Conservation (phyloP, 2,888 invertebrate genomes). For the Clostera curtula region DNA sequence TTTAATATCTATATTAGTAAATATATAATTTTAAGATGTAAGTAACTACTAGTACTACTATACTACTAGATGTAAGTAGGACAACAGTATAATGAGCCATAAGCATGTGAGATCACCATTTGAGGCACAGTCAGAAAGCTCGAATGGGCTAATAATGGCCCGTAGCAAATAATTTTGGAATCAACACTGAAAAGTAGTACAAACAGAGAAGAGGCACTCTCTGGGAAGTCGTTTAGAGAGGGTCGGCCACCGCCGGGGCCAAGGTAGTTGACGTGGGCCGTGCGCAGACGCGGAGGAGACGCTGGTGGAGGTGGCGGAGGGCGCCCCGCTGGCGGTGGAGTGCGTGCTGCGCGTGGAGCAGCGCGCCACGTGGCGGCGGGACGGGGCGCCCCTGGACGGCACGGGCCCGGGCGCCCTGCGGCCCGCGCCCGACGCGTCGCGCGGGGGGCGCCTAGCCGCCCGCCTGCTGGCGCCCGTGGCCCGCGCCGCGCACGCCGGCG, state of each 20-base stretch:
- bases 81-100: too few relatives aligned
- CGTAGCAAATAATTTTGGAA: too few relatives aligned
- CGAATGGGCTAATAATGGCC: too few relatives aligned
- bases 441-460: constrained; percentile 33
- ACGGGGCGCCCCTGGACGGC: too few relatives aligned
- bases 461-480: constrained; percentile 37
- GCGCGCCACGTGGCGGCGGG: constrained; percentile 38
- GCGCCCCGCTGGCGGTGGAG: constrained; percentile 53
- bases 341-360: constrained; percentile 50
- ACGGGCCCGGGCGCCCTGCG: constrained; percentile 40
- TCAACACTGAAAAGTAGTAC: too few relatives aligned
- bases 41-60: too few relatives aligned
- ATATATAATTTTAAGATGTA: too few relatives aligned
- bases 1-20: too few relatives aligned
- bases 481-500: constrained; percentile 40
- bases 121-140: too few relatives aligned
- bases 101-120: too few relatives aligned
- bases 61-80: too few relatives aligned
- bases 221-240: constrained; percentile 2
- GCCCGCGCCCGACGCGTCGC: constrained; percentile 32
- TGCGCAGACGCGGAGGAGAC: constrained; percentile 29
- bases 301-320: constrained; percentile 39
- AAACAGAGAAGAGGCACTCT: too few relatives aligned
- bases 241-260: background rate
- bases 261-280: constrained; percentile 17